Evolutionary conservation across 2,113 vertebrate species (phyloP), one percentile per base, ranked within the genome.

Genomic region (Poeciliopsis occidentalis): DNA sequence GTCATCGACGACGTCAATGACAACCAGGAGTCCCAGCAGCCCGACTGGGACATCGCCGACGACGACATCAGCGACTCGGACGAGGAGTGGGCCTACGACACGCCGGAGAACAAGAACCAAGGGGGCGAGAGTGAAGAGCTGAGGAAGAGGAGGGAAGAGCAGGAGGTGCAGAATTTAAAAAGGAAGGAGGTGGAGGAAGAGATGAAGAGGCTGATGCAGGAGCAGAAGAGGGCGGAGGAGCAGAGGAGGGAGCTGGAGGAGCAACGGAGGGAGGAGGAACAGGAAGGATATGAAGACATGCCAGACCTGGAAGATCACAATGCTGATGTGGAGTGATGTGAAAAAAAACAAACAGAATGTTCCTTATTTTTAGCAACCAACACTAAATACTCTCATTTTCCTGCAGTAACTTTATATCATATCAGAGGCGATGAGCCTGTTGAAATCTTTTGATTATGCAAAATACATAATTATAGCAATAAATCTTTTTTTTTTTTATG

Each of bases 51-150:
- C 85, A 94, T 95, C n/a, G 91, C 85, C 0, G 95, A 95, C 7
- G 93, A 95, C 2, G 95, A 95, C 92, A 95, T 95, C 88, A 95
- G 95, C 47, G 95, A 95, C 73, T 95, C 94, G 0, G 95, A 95
- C 13, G 94, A 94, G 29, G 93, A 94, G 17, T 93, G 92, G 73
- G 75, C 73, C 3, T 75, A 91, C 11, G 87, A 86, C 60, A 73
- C 71, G 2, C 34, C 57, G 3, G 0, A 65, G 31, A 76, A 85
- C 1, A 82, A 67, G 3, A n/a, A 17, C 5, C 34, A 37, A 3
- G 0, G 0, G 10, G 4, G 37, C 0, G 17, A 4, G 1, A 2
- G 2, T 2, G 63, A 75, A 0, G 26, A 32, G 60, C 7, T 19
- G 32, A 57, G 8, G 57, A 60, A 65, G 27, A 17, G 51, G 7